These are phyloP conservation scores for Pelmatolapia mariae DNA, from an alignment of 2,113 vertebrate species.

Conservation along the genomic window DNA sequence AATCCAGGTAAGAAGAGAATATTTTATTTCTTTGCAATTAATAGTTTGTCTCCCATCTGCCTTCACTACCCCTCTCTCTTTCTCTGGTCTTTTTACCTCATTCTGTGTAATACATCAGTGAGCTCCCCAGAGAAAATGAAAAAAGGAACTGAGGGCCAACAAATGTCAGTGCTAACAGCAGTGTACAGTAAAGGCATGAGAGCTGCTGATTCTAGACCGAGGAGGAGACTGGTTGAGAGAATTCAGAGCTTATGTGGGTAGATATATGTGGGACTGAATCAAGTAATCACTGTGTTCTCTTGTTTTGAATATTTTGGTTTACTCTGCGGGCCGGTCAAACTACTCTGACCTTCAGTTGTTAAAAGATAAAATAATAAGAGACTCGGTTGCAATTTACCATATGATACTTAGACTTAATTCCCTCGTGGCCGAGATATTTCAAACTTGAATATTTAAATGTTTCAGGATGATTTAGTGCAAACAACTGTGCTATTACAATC, in stretches of 20 bases:
- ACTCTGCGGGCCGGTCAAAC: background rate
- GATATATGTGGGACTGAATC: background rate
- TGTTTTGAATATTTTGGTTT: background rate
- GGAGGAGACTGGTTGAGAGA: constrained; percentile 17
- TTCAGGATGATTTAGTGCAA: background rate
- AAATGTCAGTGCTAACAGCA: constrained; percentile 51
- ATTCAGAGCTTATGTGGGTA: constrained; percentile 5
- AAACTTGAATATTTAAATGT: background rate
- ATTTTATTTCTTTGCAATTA: background rate
- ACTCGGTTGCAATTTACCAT: background rate
- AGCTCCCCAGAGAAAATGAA: constrained; percentile 8
- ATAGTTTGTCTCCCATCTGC: background rate
- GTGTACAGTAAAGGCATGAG: constrained; percentile 59
- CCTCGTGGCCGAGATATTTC: background rate
- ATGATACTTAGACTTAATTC: background rate
- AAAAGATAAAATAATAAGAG: background rate
- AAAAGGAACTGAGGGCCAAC: background rate
- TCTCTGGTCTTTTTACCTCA: background rate
- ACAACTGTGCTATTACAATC: background rate
- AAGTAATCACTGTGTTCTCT: background rate
- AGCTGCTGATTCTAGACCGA: constrained; percentile 44
- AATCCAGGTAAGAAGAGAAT: constrained; percentile 54
- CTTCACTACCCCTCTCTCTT: background rate
- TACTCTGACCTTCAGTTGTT: background rate
- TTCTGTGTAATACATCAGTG: background rate